Base-by-base conservation (phyloP, 2,113 vertebrate species). In the Myrmophylax atrothorax region DNA sequence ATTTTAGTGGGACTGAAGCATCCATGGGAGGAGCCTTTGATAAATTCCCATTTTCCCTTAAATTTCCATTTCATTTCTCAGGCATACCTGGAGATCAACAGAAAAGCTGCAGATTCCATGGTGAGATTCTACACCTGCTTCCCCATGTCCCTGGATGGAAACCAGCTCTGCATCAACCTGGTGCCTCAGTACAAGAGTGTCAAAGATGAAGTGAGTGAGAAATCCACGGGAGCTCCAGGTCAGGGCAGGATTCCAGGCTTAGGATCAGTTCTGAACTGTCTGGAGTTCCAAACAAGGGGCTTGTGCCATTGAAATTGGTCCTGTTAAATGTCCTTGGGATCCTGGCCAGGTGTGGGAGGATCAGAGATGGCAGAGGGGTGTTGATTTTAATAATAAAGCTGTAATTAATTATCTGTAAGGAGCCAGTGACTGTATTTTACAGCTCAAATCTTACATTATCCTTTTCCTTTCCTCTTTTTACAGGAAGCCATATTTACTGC, bases 41-140 rank as follows among this genome's bases (percentile, higher is more conserved):
- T 23, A 10, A 40, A 24, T 35, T 3, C 3, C 8, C 6, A 1
- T 52, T 38, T 52, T 70, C 19, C 35, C 16, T 2, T 5, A 20
- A 4, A 10, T 4, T 15, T 75, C 18, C 13, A 1, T 31, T 38
- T 7, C 10, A 77, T 96, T 96, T 70, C 15, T 81, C 93, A 99
- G 98, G 98, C 98, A 1, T 98, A 98, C 38, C 38, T 99, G 16
- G 98, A 98, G 95, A 96, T 98, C 55, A 97, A 59, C n/a, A 93
- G 66, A 23, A 98, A 97, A 60, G 97, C 98, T 46, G 98, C 97
- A 17, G 98, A 98, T 12, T 98, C 98, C 63, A 98, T 99, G 98
- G 94, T 99, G 26, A 98, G 98, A n/a, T 98, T 98, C 80, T 98
- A 98, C 86, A 97, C 93, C 56, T 98, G 98, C 85, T 98, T 98